phyloP scores from a whole-genome alignment of 1,140 invertebrate genomes.

The Euwallacea similis region DNA sequence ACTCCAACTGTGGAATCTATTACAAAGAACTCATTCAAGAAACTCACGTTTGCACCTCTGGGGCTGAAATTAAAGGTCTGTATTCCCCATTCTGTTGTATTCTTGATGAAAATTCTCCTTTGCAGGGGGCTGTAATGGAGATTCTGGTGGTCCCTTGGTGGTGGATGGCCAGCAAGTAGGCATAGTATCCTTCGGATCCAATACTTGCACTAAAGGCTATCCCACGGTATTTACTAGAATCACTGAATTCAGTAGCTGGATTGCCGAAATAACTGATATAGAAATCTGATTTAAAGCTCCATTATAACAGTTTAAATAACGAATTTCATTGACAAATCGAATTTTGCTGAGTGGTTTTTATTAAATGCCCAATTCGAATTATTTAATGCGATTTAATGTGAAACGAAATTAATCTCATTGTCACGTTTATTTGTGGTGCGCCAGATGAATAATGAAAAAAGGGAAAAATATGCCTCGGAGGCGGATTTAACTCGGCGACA shows the following conservation, averaged over 20 bases:
- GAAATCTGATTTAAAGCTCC: constrained; percentile 9
- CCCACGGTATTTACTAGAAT: constrained; percentile 55
- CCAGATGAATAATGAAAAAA: too few relatives aligned
- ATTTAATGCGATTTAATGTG: neutral
- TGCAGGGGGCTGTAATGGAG: constrained; percentile 50
- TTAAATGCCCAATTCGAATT: neutral
- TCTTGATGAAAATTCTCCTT: neutral
- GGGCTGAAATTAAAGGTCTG: constrained; percentile 30
- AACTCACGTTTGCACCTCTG: constrained; percentile 37
- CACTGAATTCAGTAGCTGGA: constrained; percentile 47
- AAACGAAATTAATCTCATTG: too few relatives aligned
- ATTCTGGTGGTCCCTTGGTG: constrained; percentile 60
- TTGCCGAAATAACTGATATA: constrained; percentile 24
- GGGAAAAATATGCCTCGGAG: neutral
- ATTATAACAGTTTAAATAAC: too few relatives aligned
- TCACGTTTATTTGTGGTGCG: too few relatives aligned
- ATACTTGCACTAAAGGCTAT: constrained; percentile 53
- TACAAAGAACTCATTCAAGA: constrained; percentile 20
- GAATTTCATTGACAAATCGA: too few relatives aligned
- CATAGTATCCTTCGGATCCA: constrained; percentile 57
- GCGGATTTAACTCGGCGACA: neutral
- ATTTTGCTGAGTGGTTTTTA: neutral
- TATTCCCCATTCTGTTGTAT: neutral
- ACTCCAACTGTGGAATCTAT: constrained; percentile 23
- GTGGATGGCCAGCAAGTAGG: constrained; percentile 55